These are phyloP conservation scores for Glossophaga mutica DNA, from an alignment of 2,797 vertebrate genomes.

Conservation along the genomic window DNA sequence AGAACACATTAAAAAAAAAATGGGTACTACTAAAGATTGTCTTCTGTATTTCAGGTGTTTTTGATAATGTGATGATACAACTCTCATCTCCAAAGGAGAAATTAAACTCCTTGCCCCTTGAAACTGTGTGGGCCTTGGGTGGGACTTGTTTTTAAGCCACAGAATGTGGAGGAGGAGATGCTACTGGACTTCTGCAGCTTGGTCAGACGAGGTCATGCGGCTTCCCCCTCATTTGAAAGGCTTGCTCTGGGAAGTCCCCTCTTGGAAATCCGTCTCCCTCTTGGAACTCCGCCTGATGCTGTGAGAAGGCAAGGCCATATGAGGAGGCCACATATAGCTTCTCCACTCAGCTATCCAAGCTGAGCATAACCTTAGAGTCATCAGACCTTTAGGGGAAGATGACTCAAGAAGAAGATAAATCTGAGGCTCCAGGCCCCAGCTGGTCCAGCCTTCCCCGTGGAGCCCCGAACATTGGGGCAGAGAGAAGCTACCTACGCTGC, in stretches of 20 bases:
- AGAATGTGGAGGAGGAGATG: neutral
- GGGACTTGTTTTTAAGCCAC: neutral
- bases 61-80: neutral
- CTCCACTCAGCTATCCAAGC: neutral
- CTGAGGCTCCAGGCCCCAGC: neutral
- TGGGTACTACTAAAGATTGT: neutral
- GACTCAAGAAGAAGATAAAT: neutral
- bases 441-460: neutral
- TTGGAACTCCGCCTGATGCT: neutral
- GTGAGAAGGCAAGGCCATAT: neutral
- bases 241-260: neutral
- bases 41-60: neutral
- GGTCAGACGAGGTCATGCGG: neutral
- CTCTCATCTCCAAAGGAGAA: neutral
- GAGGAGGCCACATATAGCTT: neutral
- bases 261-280: neutral
- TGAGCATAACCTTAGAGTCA: neutral
- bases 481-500: neutral
- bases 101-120: neutral
- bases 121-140: neutral
- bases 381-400: neutral
- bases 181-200: neutral
- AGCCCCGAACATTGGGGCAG: neutral
- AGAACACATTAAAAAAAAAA: neutral
- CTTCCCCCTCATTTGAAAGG: neutral